These are phyloP conservation scores for Ibycter americanus DNA, from an alignment of 2,797 vertebrate genomes.

Conservation along the genomic window DNA sequence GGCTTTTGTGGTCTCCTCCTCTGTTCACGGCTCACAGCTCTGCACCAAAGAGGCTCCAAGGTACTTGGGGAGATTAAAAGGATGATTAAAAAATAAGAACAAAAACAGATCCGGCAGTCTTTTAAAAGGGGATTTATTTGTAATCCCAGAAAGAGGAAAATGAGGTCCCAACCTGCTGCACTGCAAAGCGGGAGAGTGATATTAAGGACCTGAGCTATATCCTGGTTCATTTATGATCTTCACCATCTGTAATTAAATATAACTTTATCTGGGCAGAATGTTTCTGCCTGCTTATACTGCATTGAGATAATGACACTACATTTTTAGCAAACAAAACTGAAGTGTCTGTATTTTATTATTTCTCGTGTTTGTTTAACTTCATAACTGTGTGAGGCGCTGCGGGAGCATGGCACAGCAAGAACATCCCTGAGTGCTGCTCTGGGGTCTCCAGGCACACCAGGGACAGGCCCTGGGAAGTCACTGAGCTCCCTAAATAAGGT, in stretches of 20 bases:
- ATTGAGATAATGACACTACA: fast-evolving
- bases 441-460: fast-evolving
- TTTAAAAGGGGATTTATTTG: constrained; percentile 17
- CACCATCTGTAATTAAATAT: not conserved
- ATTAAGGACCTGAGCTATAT: not conserved
- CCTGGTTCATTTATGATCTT: not conserved
- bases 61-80: not conserved
- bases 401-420: fast-evolving
- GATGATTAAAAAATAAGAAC: constrained; percentile 2
- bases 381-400: fast-evolving
- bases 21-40: not conserved
- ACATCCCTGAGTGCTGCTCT: not conserved
- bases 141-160: constrained; percentile 26
- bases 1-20: not conserved
- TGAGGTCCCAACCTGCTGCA: not conserved
- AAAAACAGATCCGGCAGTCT: not conserved
- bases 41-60: not conserved
- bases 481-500: not conserved
- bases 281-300: not conserved
- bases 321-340: not conserved
- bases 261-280: not conserved
- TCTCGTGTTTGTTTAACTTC: fast-evolving
- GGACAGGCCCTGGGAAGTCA: not conserved
- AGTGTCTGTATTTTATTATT: not conserved
- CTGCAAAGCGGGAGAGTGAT: not conserved